These are phyloP conservation scores for Alentia gelatinosa DNA, from an alignment of 2,888 invertebrate genomes.

Conservation along the genomic window DNA sequence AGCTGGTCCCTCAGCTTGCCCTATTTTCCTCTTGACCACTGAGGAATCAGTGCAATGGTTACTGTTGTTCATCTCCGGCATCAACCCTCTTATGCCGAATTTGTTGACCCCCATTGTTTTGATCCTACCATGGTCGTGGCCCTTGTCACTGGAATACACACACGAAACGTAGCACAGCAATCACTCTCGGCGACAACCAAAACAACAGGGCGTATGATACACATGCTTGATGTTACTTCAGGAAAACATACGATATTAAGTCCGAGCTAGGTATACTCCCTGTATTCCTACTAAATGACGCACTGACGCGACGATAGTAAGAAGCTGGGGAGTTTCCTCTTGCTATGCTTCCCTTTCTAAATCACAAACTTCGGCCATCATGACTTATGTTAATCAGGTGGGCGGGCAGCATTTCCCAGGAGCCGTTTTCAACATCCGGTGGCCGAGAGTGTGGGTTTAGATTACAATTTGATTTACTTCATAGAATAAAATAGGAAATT, in stretches of 20 bases:
- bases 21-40: background rate
- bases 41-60: conserved; percentile 34
- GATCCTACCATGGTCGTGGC: conserved; percentile 46
- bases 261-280: background rate
- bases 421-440: background rate
- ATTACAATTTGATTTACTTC: background rate
- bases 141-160: background rate
- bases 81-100: conserved; percentile 36
- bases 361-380: conserved; percentile 47
- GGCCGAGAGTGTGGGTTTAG: background rate
- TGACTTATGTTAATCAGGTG: conserved; percentile 55
- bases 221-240: background rate
- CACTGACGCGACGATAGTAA: background rate
- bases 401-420: conserved; percentile 39
- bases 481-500: background rate
- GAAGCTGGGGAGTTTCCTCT: conserved; percentile 12
- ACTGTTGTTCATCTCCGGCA: conserved; percentile 42
- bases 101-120: conserved; percentile 57
- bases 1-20: background rate
- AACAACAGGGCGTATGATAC: background rate
- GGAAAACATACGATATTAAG: background rate
- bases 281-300: background rate
- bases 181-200: conserved; percentile 5
- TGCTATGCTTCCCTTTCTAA: background rate
- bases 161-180: conserved; percentile 4